Base-by-base conservation (phyloP, 2,888 invertebrate species). In the Cheilosia variabilis region DNA sequence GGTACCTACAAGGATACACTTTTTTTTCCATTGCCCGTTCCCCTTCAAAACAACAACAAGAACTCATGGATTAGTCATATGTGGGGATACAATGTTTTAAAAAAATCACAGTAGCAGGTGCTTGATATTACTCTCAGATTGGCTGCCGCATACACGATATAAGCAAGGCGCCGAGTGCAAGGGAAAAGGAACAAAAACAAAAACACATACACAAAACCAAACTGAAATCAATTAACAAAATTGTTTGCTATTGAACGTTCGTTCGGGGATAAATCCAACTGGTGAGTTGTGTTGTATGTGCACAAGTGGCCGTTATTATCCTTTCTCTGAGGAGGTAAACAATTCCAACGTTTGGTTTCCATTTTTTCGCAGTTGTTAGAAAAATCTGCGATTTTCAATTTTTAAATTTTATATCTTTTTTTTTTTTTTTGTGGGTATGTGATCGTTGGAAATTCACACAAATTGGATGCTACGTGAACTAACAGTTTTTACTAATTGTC, bases 141-240 rank as follows among this genome's bases (percentile, higher is more conserved):
- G 68, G 24, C 55, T 60, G 45, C 52, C 50, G 37, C 37, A 24
- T 31, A 45, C 27, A 52, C 13, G n/a, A n/a, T 31, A 62, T 37
- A 17, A 41, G 55, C 37, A 47, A 60, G 66, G 66, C 47, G 19
- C 19, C 17, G 47, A 41, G 45, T 68, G 24, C 41, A 37, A 10
- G n/a, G 50, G 47, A 19, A 34, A 68, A 50, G 37, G 58, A 57
- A 62, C n/a, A 80, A 47, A 43, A 58, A 53, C 22, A 45, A 19
- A 34, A 34, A 43, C 13, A 37, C 3, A 13, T 19, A 76, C 52
- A 34, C 62, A 63, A 68, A 79, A 72, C 58, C 63, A 75, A 80
- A 86, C 75, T 75, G 66, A 76, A 86, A 86, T 86, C 84, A 86
- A 86, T 86, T 86, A 86, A 86, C 84, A 75, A 80, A 86, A 86